Base-by-base conservation (phyloP, 2,113 vertebrate genomes). In the Salvelinus sp. region DNA sequence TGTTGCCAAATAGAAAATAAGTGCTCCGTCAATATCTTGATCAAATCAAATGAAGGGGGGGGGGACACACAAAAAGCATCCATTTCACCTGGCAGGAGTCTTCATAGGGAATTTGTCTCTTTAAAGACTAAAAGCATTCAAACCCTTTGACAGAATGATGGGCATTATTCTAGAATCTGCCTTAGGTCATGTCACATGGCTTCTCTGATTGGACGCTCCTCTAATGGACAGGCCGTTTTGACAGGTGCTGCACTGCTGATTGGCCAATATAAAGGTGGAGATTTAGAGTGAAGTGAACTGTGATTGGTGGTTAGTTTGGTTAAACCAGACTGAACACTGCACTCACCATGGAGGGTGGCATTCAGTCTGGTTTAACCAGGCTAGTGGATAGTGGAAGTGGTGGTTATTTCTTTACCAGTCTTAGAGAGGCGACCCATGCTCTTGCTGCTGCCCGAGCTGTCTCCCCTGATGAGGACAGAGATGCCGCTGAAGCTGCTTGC, bases 401-500 rank as follows among this genome's bases (percentile, higher is more conserved):
- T 60, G 16, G 14, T n/a, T 10, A 23, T 54, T n/a, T 66, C 70
- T 82, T 10, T 77, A 84, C 95, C 95, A 91, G 95, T 93, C 92
- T 96, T 96, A 50, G 96, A 97, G 76, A 97, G 95, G 87, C 94
- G 93, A 87, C 95, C 94, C 80, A 94, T 91, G 92, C 96, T 95
- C 93, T 94, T 96, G 94, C 94, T 96, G 95, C 96, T 97, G 81
- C 94, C 93, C 54, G 94, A 93, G 88, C 95, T 97, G 90, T 97
- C 96, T 72, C 95, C 95, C 80, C 96, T 93, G 65, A 93, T 94
- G 79, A 97, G 91, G 74, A 96, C 94, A 0, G 95, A 96, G 89
- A 97, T 96, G 67, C 96, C 95, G 72, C 95, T 96, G 91, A 97
- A 97, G 92, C 96, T 96, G 93, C 95, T 96, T 87, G 96, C 96